Evolutionary conservation across 2,888 invertebrate species (phyloP).

Genomic region (Coremacera marginata): DNA sequence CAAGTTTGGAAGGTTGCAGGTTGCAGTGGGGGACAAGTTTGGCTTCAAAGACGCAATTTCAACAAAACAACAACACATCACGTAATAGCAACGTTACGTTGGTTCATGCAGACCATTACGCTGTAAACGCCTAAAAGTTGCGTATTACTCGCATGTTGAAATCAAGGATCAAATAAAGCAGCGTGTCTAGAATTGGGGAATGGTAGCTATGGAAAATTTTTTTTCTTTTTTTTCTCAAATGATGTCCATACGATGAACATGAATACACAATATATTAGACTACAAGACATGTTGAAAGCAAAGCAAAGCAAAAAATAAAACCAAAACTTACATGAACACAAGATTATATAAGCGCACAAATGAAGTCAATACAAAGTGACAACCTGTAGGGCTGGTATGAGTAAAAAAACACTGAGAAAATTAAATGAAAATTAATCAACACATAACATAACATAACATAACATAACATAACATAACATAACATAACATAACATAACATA

Average conservation of each 20-base stretch:
- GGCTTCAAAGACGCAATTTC: neutral
- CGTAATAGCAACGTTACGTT: constrained; percentile 7
- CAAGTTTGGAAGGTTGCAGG: neutral
- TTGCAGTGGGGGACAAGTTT: neutral
- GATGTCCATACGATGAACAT: neutral
- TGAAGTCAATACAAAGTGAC: constrained; percentile 31
- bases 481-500: no score
- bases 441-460: neutral
- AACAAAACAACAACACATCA: neutral
- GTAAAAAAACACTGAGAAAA: neutral
- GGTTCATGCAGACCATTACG: neutral
- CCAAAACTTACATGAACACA: constrained; percentile 4
- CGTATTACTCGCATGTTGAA: constrained; percentile 14
- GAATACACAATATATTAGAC: neutral
- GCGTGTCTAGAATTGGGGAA: neutral
- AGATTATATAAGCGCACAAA: constrained; percentile 8
- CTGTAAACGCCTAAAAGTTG: neutral
- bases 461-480: neutral
- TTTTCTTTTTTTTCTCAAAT: neutral
- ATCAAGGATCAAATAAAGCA: constrained; percentile 25
- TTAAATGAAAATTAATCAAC: no score
- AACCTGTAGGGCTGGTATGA: constrained; percentile 8
- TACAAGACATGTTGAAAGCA: neutral
- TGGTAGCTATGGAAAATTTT: no score
- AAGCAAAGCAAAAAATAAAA: neutral